Evolutionary conservation across 2,888 invertebrate genomes (phyloP).

Genomic region (Xestia c-nigrum): DNA sequence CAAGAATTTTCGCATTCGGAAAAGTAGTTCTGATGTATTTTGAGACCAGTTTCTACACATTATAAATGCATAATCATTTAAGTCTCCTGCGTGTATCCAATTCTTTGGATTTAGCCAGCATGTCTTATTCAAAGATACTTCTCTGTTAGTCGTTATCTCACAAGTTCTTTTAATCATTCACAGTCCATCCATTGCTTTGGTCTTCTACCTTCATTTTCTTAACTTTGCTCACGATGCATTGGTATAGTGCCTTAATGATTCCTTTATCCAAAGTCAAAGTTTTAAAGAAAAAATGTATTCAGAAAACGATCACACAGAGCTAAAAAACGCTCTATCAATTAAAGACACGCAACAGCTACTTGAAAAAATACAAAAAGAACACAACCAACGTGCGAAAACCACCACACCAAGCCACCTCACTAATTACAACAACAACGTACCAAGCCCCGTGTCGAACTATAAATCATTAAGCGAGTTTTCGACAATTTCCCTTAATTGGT

Average conservation of each 20-base stretch:
- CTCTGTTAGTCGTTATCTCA: too few relatives aligned
- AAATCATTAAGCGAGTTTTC: slow-evolving; percentile 81
- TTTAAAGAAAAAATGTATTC: slow-evolving; percentile 13
- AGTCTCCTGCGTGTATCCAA: too few relatives aligned
- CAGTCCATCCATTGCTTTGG: too few relatives aligned
- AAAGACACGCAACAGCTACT: slow-evolving; percentile 51
- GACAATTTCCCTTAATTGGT: slow-evolving; percentile 86
- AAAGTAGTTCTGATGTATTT: too few relatives aligned
- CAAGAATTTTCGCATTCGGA: too few relatives aligned
- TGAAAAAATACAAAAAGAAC: slow-evolving; percentile 44
- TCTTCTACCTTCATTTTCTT: too few relatives aligned
- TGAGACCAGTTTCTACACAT: too few relatives aligned
- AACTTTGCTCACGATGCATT: too few relatives aligned
- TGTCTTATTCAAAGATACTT: too few relatives aligned
- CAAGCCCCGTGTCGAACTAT: slow-evolving; percentile 73
- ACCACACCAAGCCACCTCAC: slow-evolving; percentile 63
- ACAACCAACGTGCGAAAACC: slow-evolving; percentile 66
- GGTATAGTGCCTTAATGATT: not conserved
- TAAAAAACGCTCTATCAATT: slow-evolving; percentile 32
- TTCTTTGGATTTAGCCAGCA: too few relatives aligned
- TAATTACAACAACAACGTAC: slow-evolving; percentile 77
- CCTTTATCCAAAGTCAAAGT: not conserved
- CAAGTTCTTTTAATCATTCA: too few relatives aligned
- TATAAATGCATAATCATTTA: too few relatives aligned
- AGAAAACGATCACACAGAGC: slow-evolving; percentile 32